Evolutionary conservation across 2,888 invertebrate species (phyloP).

Genomic region (Tanytarsus gracilentus): DNA sequence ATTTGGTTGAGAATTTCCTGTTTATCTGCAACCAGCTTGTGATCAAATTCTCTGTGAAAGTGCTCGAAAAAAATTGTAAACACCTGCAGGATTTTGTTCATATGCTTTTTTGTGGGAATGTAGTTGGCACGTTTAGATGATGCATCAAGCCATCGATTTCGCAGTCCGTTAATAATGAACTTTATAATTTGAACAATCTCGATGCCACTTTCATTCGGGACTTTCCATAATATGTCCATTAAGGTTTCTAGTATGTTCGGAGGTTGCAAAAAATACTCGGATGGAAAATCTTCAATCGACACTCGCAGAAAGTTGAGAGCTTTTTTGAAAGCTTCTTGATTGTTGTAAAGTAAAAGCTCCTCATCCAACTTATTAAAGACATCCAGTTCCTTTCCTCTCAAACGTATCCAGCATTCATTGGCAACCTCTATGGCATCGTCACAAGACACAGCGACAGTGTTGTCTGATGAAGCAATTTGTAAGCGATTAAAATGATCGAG

Average conservation of each 20-base stretch:
- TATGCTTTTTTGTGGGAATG: background rate
- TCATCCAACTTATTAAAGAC: background rate
- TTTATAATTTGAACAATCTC: background rate
- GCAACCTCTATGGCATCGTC: too few species aligned
- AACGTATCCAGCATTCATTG: too few species aligned
- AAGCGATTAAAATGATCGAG: background rate
- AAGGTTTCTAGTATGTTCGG: conserved; percentile 37
- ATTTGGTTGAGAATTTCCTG: background rate
- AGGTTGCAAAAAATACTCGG: conserved; percentile 40
- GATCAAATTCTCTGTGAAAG: background rate
- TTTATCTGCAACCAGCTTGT: background rate
- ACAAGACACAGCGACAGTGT: too few species aligned
- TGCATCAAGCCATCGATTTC: background rate
- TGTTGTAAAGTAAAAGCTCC: background rate
- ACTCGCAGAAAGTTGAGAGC: background rate
- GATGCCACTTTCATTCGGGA: background rate
- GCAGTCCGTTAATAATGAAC: conserved; percentile 2
- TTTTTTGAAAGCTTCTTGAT: background rate
- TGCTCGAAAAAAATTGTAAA: conserved; percentile 5
- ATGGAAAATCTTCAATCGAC: conserved; percentile 38
- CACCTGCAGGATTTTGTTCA: conserved; percentile 5
- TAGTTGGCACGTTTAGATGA: background rate
- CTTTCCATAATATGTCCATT: background rate
- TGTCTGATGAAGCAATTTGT: background rate
- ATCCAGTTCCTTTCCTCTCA: background rate